phyloP scores from a whole-genome alignment of 35 echinoderm and acorn worm genomes.

The Ophiothrix spiculata region DNA sequence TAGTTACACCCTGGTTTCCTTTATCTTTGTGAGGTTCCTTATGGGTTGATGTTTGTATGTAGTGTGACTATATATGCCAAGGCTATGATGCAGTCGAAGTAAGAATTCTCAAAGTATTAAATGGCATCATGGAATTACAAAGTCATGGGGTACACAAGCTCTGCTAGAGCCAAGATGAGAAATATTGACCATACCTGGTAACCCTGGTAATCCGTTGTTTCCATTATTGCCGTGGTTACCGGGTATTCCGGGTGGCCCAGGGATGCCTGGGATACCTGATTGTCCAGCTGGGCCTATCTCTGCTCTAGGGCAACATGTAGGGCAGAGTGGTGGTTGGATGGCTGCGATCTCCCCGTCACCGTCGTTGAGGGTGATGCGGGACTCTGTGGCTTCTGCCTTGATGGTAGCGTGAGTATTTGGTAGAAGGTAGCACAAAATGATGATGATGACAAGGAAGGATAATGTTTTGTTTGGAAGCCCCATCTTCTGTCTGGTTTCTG shows the following conservation, averaged over 20 bases:
- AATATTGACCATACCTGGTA: not conserved
- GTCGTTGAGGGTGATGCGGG: not conserved
- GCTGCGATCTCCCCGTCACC: too few relatives aligned
- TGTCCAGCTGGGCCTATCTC: conserved; percentile 13
- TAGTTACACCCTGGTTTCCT: too few relatives aligned
- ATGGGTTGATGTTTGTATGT: too few relatives aligned
- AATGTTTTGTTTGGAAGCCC: not conserved
- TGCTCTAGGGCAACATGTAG: not conserved
- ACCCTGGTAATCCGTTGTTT: conserved; percentile 42
- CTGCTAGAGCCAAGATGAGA: too few relatives aligned
- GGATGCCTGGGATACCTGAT: conserved; percentile 6
- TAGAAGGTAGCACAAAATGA: not conserved
- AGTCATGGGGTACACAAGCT: too few relatives aligned
- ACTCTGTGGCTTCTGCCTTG: not conserved
- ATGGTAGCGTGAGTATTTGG: not conserved
- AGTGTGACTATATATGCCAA: too few relatives aligned
- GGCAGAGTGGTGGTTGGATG: not conserved
- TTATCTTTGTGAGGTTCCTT: too few relatives aligned
- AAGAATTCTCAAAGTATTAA: too few relatives aligned
- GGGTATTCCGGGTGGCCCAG: conserved; percentile 34
- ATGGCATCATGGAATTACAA: too few relatives aligned
- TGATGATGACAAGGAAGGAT: not conserved
- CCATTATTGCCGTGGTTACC: conserved; percentile 48
- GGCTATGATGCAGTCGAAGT: too few relatives aligned
- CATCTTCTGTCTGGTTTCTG: not conserved